Evolutionary conservation across 2,797 vertebrate species (phyloP).

Genomic region (Anguilla megastoma): DNA sequence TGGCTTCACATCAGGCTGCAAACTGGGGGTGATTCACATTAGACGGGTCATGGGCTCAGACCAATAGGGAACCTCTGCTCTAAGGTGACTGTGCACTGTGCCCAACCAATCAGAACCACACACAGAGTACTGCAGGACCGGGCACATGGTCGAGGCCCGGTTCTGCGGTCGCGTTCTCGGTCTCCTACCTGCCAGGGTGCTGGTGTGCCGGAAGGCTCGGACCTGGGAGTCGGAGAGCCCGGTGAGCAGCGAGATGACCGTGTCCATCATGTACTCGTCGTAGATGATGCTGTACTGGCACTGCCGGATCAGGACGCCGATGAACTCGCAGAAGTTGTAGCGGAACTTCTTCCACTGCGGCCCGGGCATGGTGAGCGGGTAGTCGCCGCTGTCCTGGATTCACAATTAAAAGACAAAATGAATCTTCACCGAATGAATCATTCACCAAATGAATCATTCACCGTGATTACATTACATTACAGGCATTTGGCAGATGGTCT

Average conservation of each 20-base stretch:
- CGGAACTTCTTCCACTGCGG: slow-evolving; percentile 99
- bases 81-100: no score
- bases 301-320: slow-evolving; percentile 95
- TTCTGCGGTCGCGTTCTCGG: neutral
- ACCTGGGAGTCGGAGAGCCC: slow-evolving; percentile 98
- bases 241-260: slow-evolving; percentile 96
- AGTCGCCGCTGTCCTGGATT: slow-evolving; percentile 94
- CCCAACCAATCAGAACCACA: neutral
- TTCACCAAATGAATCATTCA: no score
- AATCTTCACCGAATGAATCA: neutral
- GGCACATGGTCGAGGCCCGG: no score
- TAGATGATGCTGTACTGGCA: slow-evolving; percentile 99
- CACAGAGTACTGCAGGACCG: neutral
- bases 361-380: slow-evolving; percentile 97
- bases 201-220: slow-evolving; percentile 98
- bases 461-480: no score
- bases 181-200: slow-evolving; percentile 89
- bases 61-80: no score
- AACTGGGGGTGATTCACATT: no score
- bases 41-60: neutral
- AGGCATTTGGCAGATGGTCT: no score
- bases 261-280: slow-evolving; percentile 99
- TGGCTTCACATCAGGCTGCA: no score
- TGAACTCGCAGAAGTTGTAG: slow-evolving; percentile 99
- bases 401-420: neutral